These are phyloP conservation scores for Cyanistes caeruleus DNA, from an alignment of 2,113 vertebrate genomes.

Conservation along the genomic window DNA sequence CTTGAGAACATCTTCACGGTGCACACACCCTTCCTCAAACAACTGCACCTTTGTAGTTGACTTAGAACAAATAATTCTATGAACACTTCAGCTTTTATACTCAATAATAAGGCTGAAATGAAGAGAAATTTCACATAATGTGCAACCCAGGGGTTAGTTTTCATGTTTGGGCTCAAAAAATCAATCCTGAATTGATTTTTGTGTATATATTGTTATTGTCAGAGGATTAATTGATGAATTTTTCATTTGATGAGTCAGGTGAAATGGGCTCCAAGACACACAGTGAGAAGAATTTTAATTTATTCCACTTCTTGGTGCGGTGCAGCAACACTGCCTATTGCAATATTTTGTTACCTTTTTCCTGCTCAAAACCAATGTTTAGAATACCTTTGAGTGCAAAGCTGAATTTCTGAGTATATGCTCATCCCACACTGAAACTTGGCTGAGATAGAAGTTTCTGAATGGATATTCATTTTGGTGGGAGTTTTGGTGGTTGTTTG, in stretches of 20 bases:
- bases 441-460: not conserved
- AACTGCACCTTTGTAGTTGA: conserved; percentile 76
- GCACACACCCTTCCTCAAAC: conserved; percentile 76
- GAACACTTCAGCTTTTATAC: conserved; percentile 77
- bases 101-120: conserved; percentile 81
- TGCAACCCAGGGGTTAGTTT: conserved; percentile 73
- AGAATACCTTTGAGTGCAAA: not conserved
- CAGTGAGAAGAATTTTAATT: conserved; percentile 85
- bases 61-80: conserved; percentile 83
- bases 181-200: conserved; percentile 87
- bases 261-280: conserved; percentile 73
- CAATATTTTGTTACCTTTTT: conserved; percentile 53
- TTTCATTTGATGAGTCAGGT: conserved; percentile 89
- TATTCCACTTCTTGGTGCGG: conserved; percentile 62
- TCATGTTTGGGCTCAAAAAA: conserved; percentile 80
- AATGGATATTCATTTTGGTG: not conserved
- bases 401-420: not conserved
- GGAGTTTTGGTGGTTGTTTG: not conserved
- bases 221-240: conserved; percentile 90
- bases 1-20: conserved; percentile 62
- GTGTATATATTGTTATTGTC: conserved; percentile 86
- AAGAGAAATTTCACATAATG: conserved; percentile 83
- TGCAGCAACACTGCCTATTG: conserved; percentile 67
- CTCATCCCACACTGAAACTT: not conserved
- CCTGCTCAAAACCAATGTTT: conserved; percentile 16